A percentile compares a stretch with the other conserved stretches of the same genome.
Evolutionary conservation across 2,888 invertebrate genomes (phyloP).

Genomic region (Apotomis turbidana): DNA sequence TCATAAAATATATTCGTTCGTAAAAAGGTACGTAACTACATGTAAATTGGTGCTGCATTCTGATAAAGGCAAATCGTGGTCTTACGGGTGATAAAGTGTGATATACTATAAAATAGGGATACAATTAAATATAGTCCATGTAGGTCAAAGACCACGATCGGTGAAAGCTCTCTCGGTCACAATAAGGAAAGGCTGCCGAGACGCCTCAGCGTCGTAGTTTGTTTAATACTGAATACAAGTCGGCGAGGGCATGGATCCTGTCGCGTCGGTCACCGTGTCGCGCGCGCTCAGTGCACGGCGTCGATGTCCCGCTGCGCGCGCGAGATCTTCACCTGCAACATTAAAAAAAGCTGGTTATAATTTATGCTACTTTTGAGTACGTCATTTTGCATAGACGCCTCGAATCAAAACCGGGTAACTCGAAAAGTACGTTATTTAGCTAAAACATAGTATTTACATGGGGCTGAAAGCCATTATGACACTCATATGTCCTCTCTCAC

Average conservation of each 20-base stretch:
- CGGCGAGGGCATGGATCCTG: neutral
- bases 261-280: neutral
- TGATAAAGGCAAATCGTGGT: constrained; percentile 59
- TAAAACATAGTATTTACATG: no score
- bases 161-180: constrained; percentile 23
- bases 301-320: constrained; percentile 98
- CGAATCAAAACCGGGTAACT: no score
- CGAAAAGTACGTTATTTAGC: no score
- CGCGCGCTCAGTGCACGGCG: constrained; percentile 82
- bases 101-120: constrained; percentile 20
- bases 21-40: constrained; percentile 56
- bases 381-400: no score
- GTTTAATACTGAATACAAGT: constrained; percentile 56
- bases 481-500: no score
- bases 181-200: constrained; percentile 2
- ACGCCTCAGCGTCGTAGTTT: constrained; percentile 5
- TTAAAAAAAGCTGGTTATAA: neutral
- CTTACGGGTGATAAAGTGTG: constrained; percentile 30
- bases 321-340: constrained; percentile 92
- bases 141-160: constrained; percentile 17
- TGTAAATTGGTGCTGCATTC: constrained; percentile 67
- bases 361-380: no score
- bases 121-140: constrained; percentile 5
- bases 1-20: constrained; percentile 65
- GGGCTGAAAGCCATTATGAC: no score